Evolutionary conservation across 2,888 invertebrate genomes (phyloP).

Genomic region (Sphaerophoria rueppellii): DNA sequence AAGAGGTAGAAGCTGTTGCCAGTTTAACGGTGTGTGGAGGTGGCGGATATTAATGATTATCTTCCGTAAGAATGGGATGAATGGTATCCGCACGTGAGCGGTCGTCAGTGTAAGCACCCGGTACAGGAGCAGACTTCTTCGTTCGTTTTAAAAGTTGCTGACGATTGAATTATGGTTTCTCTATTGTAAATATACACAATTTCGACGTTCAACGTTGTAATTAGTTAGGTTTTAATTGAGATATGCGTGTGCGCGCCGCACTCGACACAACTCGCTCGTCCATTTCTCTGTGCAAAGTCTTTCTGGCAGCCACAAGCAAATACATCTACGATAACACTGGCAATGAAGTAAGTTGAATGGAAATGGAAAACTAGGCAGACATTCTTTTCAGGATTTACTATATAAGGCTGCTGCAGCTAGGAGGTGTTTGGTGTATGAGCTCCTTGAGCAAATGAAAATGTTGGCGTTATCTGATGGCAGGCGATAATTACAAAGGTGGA

Average conservation of each 20-base stretch:
- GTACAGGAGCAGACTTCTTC: slow-evolving; percentile 1
- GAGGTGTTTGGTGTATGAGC: slow-evolving; percentile 18
- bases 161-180: slow-evolving; percentile 69
- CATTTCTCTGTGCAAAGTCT: not conserved
- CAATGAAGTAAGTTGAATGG: slow-evolving; percentile 6
- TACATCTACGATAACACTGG: not conserved
- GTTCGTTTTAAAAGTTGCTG: slow-evolving; percentile 55
- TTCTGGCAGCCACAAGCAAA: too few relatives aligned
- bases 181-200: slow-evolving; percentile 69
- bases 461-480: slow-evolving; percentile 47
- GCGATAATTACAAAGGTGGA: slow-evolving; percentile 64
- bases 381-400: slow-evolving; percentile 32
- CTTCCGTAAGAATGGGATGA: slow-evolving; percentile 68
- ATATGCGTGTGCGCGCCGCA: slow-evolving; percentile 17
- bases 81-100: slow-evolving; percentile 30
- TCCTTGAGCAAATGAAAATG: slow-evolving; percentile 26
- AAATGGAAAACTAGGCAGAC: not conserved
- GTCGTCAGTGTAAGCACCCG: slow-evolving; percentile 10
- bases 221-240: slow-evolving; percentile 65
- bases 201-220: slow-evolving; percentile 62
- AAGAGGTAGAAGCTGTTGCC: slow-evolving; percentile 23
- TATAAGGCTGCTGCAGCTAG: not conserved
- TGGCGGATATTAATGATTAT: slow-evolving; percentile 67
- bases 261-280: not conserved
- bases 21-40: slow-evolving; percentile 41